These are phyloP conservation scores for Nothoprocta pentlandii DNA, from an alignment of 2,113 vertebrate species.

Conservation along the genomic window DNA sequence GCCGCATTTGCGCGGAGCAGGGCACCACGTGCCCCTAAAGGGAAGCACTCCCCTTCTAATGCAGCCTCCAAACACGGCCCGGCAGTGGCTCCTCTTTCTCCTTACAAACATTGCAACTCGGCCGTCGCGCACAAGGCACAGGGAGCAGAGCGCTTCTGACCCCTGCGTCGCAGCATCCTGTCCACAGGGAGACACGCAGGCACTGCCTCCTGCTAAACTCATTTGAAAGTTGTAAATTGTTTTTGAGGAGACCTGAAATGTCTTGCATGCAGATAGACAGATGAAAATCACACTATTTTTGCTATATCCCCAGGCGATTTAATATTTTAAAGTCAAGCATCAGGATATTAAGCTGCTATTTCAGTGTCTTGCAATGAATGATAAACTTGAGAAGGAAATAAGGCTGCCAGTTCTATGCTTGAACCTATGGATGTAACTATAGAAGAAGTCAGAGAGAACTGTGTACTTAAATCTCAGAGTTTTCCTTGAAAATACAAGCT, in stretches of 20 bases:
- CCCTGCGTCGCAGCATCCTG: not conserved
- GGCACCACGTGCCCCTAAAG: not conserved
- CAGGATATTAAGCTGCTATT: not conserved
- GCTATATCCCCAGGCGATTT: not conserved
- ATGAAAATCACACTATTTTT: not conserved
- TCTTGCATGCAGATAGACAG: not conserved
- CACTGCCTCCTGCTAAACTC: not conserved
- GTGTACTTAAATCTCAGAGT: not conserved
- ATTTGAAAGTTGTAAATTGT: not conserved
- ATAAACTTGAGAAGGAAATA: not conserved
- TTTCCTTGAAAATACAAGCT: constrained; percentile 1
- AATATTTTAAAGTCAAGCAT: constrained; percentile 5
- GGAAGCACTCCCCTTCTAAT: not conserved
- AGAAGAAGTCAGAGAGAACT: not conserved
- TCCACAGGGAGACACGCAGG: not conserved
- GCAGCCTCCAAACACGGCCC: not conserved
- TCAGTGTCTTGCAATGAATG: not conserved
- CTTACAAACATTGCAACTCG: not conserved
- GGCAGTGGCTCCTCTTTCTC: not conserved
- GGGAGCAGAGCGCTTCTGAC: not conserved
- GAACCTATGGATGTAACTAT: constrained; percentile 3
- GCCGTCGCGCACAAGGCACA: not conserved
- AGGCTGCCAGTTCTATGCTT: not conserved
- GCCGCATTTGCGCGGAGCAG: not conserved
- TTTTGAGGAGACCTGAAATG: not conserved